These are phyloP conservation scores for Nomada goodeniana DNA, from an alignment of 2,888 invertebrate species.

Conservation along the genomic window DNA sequence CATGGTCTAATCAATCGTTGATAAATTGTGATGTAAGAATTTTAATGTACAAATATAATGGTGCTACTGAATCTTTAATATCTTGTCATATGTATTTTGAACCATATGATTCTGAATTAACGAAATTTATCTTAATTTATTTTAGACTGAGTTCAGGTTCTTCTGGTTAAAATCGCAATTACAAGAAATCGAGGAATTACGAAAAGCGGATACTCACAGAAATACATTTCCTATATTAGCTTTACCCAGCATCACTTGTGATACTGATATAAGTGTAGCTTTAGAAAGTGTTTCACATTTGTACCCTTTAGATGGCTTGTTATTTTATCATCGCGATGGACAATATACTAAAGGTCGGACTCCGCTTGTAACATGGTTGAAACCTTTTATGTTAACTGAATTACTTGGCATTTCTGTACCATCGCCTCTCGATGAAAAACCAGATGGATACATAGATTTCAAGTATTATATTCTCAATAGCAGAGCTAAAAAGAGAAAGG, in stretches of 20 bases:
- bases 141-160: slow-evolving; percentile 92
- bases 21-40: slow-evolving; percentile 89
- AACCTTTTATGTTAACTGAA: slow-evolving; percentile 94
- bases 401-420: slow-evolving; percentile 85
- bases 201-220: slow-evolving; percentile 74
- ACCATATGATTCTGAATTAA: slow-evolving; percentile 10
- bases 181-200: slow-evolving; percentile 86
- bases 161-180: slow-evolving; percentile 93
- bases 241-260: slow-evolving; percentile 85
- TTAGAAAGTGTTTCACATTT: slow-evolving; percentile 72
- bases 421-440: slow-evolving; percentile 75
- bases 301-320: slow-evolving; percentile 91
- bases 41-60: neutral
- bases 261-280: slow-evolving; percentile 74
- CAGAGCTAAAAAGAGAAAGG: slow-evolving; percentile 41
- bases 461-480: slow-evolving; percentile 54
- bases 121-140: slow-evolving; percentile 62
- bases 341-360: slow-evolving; percentile 92
- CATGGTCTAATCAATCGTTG: slow-evolving; percentile 91
- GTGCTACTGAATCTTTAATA: slow-evolving; percentile 22
- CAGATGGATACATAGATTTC: slow-evolving; percentile 78
- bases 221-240: slow-evolving; percentile 85
- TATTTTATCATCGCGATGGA: slow-evolving; percentile 95
- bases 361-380: slow-evolving; percentile 97
- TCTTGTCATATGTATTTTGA: neutral